Conservation (phyloP, 2,888 invertebrate genomes). For the Drosophila kuntzei region DNA sequence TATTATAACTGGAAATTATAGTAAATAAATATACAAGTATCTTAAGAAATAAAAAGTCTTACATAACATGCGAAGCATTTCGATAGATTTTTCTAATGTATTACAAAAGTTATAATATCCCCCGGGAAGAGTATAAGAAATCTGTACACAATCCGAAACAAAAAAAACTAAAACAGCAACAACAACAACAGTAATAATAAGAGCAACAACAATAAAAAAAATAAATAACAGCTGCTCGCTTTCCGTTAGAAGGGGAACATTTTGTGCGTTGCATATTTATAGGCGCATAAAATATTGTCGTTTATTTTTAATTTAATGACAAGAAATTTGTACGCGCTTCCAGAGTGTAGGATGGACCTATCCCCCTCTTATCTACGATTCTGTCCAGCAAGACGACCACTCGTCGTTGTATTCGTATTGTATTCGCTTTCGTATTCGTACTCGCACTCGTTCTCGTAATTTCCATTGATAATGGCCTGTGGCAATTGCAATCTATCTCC, state of each 20-base stretch:
- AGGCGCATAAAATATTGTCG: slow-evolving; percentile 82
- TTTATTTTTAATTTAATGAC: slow-evolving; percentile 82
- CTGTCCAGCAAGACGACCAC: background rate
- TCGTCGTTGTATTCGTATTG: slow-evolving; percentile 7
- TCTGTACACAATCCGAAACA: slow-evolving; percentile 13
- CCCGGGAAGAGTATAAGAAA: slow-evolving; percentile 6
- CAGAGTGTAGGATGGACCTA: slow-evolving; percentile 16
- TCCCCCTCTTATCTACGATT: slow-evolving; percentile 5
- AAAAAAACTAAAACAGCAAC: slow-evolving; percentile 25
- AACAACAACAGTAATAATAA: slow-evolving; percentile 15
- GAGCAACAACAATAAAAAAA: slow-evolving; percentile 39
- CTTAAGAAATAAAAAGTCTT: no score
- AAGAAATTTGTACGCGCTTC: slow-evolving; percentile 65
- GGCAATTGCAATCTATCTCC: slow-evolving; percentile 81
- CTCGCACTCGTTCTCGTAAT: slow-evolving; percentile 36
- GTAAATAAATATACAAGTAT: no score
- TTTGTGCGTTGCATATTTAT: slow-evolving; percentile 75
- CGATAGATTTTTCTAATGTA: background rate
- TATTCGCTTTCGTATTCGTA: slow-evolving; percentile 1
- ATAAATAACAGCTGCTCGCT: slow-evolving; percentile 70
- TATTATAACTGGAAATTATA: no score
- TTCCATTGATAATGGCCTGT: slow-evolving; percentile 77
- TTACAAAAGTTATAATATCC: background rate
- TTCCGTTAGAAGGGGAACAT: slow-evolving; percentile 43
- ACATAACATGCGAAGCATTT: no score